Evolutionary conservation across 1,140 invertebrate species (phyloP).

Genomic region (Lepidurus packardi): DNA sequence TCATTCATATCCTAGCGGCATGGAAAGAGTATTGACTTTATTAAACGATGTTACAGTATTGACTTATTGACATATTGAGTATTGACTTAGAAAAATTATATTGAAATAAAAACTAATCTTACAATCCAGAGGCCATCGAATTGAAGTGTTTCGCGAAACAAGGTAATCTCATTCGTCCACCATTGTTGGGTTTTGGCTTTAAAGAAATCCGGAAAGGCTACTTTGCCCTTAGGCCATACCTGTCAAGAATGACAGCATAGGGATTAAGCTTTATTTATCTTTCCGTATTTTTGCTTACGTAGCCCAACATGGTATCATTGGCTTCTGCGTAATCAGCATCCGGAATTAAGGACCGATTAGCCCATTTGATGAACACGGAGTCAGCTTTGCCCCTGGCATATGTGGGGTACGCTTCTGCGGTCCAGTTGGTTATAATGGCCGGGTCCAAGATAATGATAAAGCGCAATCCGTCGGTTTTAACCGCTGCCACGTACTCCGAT

Average conservation of each 20-base stretch:
- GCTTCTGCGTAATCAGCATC: conserved; percentile 11
- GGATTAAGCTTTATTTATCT: too few relatives aligned
- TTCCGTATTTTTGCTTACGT: not conserved
- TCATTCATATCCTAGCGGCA: conserved; percentile 48
- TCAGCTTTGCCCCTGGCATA: conserved; percentile 38
- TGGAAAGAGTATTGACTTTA: not conserved
- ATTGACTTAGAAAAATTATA: not conserved
- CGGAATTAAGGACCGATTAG: conserved; percentile 20
- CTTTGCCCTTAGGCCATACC: conserved; percentile 34
- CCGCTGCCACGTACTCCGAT: conserved; percentile 44
- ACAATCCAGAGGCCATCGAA: conserved; percentile 45
- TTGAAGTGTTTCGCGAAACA: conserved; percentile 43
- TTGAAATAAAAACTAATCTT: conserved; percentile 30
- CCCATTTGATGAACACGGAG: conserved; percentile 34
- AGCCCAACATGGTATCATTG: conserved; percentile 28
- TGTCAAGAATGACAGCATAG: conserved; percentile 6
- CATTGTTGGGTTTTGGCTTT: conserved; percentile 39
- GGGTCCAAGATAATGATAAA: conserved; percentile 46
- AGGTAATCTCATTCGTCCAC: conserved; percentile 43
- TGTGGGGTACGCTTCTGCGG: conserved; percentile 20
- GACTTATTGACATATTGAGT: too few relatives aligned
- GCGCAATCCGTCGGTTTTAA: conserved; percentile 43
- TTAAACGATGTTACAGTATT: not conserved
- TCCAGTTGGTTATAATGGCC: conserved; percentile 31
- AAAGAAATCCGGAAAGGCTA: conserved; percentile 34